phyloP scores from a whole-genome alignment of 2,888 invertebrate genomes.

The Sphaeridia pumilis region DNA sequence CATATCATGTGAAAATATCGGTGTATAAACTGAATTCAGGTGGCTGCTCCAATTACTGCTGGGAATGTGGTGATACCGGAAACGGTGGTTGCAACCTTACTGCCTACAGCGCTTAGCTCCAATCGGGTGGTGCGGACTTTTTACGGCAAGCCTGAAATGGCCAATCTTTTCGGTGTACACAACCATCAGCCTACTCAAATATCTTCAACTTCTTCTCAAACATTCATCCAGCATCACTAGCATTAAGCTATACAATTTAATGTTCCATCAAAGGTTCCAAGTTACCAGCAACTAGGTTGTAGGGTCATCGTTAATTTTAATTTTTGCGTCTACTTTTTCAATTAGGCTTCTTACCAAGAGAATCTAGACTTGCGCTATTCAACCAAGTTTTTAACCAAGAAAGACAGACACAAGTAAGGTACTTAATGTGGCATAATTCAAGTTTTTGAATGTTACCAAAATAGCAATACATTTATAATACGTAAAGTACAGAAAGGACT shows the following conservation, averaged over 20 bases:
- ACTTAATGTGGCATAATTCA: background rate
- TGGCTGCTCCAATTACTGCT: constrained; percentile 26
- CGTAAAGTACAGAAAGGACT: background rate
- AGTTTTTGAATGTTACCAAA: too few relatives aligned
- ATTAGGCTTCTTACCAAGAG: background rate
- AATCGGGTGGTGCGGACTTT: constrained; percentile 35
- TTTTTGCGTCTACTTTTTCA: too few relatives aligned
- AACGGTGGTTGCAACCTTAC: constrained; percentile 35
- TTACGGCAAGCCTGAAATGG: constrained; percentile 35
- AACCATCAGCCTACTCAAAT: constrained; percentile 1
- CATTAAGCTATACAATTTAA: too few relatives aligned
- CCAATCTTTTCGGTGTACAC: constrained; percentile 31
- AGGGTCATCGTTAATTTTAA: too few relatives aligned
- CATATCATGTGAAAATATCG: constrained; percentile 5
- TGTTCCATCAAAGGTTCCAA: too few relatives aligned
- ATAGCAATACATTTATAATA: background rate
- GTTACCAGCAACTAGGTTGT: too few relatives aligned
- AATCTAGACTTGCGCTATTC: background rate
- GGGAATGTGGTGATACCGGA: constrained; percentile 22
- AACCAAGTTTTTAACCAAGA: background rate
- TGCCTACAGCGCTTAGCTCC: constrained; percentile 34
- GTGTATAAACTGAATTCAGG: constrained; percentile 24
- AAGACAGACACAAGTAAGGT: background rate
- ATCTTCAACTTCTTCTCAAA: constrained; percentile 8
- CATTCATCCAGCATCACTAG: background rate